Percentiles rank a stretch among this genome's conserved stretches.
phyloP scores from a whole-genome alignment of 2,888 invertebrate species.

The Xestobium rufovillosum region DNA sequence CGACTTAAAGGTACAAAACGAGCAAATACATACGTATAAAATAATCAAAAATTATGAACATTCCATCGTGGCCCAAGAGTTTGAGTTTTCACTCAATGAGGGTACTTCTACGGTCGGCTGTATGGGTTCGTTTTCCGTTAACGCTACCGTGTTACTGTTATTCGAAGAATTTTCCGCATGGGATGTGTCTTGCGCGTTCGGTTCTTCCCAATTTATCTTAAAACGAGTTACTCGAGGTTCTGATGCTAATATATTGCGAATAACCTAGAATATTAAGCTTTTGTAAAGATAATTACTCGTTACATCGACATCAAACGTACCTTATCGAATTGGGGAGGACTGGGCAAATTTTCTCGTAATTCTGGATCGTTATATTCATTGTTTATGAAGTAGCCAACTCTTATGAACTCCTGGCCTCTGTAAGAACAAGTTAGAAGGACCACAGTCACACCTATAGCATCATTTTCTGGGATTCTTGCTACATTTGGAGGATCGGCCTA shows the following conservation, averaged over 20 bases:
- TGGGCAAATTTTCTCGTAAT: conserved; percentile 87
- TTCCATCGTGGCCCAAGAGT: conserved; percentile 58
- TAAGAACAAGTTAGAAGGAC: conserved; percentile 93
- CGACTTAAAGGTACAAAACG: too few relatives aligned
- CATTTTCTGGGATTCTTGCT: conserved; percentile 86
- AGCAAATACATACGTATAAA: too few relatives aligned
- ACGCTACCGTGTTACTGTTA: conserved; percentile 4
- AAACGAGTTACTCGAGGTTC: conserved; percentile 93
- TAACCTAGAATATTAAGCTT: conserved; percentile 43
- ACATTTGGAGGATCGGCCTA: conserved; percentile 95
- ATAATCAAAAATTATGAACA: conserved; percentile 43
- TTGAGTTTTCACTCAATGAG: conserved; percentile 55
- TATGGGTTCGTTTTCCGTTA: conserved; percentile 24
- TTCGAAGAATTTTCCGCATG: conserved; percentile 22
- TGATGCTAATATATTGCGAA: conserved; percentile 75
- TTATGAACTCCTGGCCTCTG: conserved; percentile 83
- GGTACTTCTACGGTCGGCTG: conserved; percentile 32
- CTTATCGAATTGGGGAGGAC: conserved; percentile 89
- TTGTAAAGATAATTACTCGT: background rate
- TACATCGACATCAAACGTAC: conserved; percentile 49
- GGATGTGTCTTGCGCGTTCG: conserved; percentile 43
- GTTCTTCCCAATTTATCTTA: conserved; percentile 95
- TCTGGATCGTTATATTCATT: conserved; percentile 94
- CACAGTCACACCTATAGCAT: conserved; percentile 97
- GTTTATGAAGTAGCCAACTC: conserved; percentile 98